Percentiles rank a stretch among this genome's conserved stretches.
Conservation (phyloP, 2,797 vertebrate species). For the Acipenser transmontanus region DNA sequence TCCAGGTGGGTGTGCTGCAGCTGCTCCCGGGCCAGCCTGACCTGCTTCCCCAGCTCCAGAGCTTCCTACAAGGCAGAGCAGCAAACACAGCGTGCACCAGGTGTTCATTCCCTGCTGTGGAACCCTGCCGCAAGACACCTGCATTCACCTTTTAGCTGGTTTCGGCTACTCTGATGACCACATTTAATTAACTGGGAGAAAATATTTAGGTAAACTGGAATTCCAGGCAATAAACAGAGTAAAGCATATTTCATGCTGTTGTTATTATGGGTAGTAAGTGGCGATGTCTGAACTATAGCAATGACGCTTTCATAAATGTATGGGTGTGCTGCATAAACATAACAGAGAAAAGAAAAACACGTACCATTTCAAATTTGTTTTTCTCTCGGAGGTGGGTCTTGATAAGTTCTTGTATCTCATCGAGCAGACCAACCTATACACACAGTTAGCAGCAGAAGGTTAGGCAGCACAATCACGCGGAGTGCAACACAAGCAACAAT, state of each 20-base stretch:
- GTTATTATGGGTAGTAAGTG: neutral
- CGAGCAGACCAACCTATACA: slow-evolving; percentile 34
- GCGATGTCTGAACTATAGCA: neutral
- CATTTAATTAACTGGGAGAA: too few relatives aligned
- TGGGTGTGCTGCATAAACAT: neutral
- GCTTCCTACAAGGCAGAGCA: slow-evolving; percentile 39
- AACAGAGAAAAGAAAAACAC: neutral
- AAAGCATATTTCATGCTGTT: too few relatives aligned
- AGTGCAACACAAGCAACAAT: neutral
- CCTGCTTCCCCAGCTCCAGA: slow-evolving; percentile 50
- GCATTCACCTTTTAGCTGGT: too few relatives aligned
- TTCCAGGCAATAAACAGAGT: too few relatives aligned
- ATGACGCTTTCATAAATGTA: neutral
- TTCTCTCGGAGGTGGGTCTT: slow-evolving; percentile 31
- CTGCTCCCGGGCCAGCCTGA: slow-evolving; percentile 49
- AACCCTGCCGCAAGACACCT: neutral
- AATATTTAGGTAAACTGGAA: too few relatives aligned
- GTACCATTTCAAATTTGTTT: slow-evolving; percentile 32
- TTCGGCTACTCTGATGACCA: too few relatives aligned
- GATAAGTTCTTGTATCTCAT: slow-evolving; percentile 26
- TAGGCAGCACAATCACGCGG: neutral
- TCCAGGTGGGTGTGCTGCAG: slow-evolving; percentile 48
- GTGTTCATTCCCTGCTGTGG: neutral
- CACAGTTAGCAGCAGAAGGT: neutral
- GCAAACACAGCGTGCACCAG: neutral